Evolutionary conservation across 2,113 vertebrate genomes (phyloP).

Genomic region (Gymnorhina tibicen): DNA sequence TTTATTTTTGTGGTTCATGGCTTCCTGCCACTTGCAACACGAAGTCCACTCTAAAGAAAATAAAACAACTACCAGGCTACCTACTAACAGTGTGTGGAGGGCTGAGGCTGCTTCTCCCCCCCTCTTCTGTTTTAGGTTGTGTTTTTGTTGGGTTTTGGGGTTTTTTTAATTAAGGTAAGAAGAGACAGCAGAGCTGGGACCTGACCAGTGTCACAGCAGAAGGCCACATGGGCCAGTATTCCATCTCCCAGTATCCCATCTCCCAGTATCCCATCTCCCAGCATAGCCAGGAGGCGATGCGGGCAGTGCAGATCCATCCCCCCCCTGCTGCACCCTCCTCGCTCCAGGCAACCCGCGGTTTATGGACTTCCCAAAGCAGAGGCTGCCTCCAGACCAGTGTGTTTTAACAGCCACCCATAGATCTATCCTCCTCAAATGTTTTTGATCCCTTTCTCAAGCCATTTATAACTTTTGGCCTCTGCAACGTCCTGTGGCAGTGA

Average conservation of each 20-base stretch:
- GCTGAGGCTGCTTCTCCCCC: not conserved
- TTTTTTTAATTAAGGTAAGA: constrained; percentile 25
- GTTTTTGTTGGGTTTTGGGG: not conserved
- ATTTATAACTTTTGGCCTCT: constrained; percentile 59
- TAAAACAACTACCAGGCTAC: constrained; percentile 71
- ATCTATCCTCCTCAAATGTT: constrained; percentile 32
- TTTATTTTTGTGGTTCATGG: constrained; percentile 83
- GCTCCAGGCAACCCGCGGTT: not conserved
- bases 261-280: not conserved
- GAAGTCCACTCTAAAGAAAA: constrained; percentile 78
- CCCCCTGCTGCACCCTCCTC: not conserved
- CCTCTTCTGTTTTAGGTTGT: not conserved
- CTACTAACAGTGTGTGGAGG: constrained; percentile 47
- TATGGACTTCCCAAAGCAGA: constrained; percentile 49
- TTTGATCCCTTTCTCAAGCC: constrained; percentile 52
- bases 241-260: not conserved
- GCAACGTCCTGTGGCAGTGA: constrained; percentile 57
- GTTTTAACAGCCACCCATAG: constrained; percentile 61
- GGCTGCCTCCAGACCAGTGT: constrained; percentile 22
- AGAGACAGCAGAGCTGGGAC: not conserved
- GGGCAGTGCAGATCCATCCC: not conserved
- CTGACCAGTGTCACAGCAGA: not conserved
- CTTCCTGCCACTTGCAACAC: constrained; percentile 78
- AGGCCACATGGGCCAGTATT: not conserved
- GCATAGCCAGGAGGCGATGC: not conserved